A percentile compares a stretch with the other conserved stretches of the same genome.
These are phyloP conservation scores for Beris morrisii DNA, from an alignment of 2,888 invertebrate genomes.

Conservation along the genomic window DNA sequence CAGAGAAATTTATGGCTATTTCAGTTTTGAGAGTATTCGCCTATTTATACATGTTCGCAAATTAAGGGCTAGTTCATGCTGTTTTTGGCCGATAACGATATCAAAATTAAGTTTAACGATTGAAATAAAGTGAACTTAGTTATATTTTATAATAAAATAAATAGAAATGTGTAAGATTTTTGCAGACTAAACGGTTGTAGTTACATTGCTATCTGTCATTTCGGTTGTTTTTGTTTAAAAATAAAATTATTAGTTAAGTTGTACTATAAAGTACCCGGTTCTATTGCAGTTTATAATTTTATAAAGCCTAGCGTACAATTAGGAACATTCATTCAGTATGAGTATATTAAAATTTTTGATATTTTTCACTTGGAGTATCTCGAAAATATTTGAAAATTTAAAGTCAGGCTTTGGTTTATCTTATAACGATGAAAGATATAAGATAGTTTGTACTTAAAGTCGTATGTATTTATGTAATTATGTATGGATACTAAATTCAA, in stretches of 20 bases:
- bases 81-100: constrained; percentile 15
- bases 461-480: too few relatives aligned
- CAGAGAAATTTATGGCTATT: constrained; percentile 64
- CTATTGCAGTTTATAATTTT: constrained; percentile 17
- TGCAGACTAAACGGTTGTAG: background rate
- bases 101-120: constrained; percentile 14
- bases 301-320: too few relatives aligned
- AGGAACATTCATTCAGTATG: too few relatives aligned
- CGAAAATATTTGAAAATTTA: too few relatives aligned
- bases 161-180: background rate
- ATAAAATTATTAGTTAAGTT: background rate
- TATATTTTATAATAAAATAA: constrained; percentile 12
- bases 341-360: too few relatives aligned
- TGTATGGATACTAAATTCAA: too few relatives aligned
- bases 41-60: constrained; percentile 47
- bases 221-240: background rate
- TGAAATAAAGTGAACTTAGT: constrained; percentile 13
- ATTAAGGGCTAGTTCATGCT: constrained; percentile 31
- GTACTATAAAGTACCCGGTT: constrained; percentile 13
- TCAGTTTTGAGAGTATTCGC: constrained; percentile 70
- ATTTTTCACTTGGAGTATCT: too few relatives aligned
- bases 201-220: background rate
- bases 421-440: too few relatives aligned
- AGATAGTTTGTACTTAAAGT: too few relatives aligned
- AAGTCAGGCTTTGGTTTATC: too few relatives aligned